These are phyloP conservation scores for Stomatorhinus ivindoensis DNA, from an alignment of 2,113 vertebrate genomes.

Conservation along the genomic window DNA sequence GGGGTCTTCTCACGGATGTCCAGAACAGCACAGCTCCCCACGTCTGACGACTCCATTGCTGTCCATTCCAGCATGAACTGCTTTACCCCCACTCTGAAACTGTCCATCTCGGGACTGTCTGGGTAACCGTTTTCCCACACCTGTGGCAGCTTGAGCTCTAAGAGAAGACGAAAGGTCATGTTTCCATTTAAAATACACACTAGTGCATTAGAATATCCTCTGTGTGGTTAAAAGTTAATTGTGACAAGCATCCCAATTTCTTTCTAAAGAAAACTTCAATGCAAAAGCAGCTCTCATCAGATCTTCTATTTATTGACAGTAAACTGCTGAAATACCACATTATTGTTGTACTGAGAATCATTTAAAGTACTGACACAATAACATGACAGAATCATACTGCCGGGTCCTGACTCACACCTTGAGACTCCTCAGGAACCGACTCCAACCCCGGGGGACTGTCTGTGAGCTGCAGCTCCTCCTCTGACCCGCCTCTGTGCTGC, in stretches of 20 bases:
- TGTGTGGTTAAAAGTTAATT: not conserved
- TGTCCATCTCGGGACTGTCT: constrained; percentile 70
- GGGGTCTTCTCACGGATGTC: constrained; percentile 68
- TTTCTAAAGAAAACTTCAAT: not conserved
- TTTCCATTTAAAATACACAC: not conserved
- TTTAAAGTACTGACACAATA: not conserved
- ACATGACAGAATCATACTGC: not conserved
- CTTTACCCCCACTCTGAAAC: constrained; percentile 50
- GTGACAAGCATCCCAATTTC: not conserved
- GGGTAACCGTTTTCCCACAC: constrained; percentile 63
- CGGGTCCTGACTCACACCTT: constrained; percentile 35
- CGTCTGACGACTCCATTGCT: constrained; percentile 45
- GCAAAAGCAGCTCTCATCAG: not conserved
- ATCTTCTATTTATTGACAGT: not conserved
- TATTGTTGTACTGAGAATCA: not conserved
- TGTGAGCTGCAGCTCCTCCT: constrained; percentile 29
- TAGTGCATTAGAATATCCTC: not conserved
- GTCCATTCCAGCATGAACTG: constrained; percentile 61
- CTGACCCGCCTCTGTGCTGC: constrained; percentile 40
- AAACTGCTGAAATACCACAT: not conserved
- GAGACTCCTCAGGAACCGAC: constrained; percentile 36
- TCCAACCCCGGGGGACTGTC: constrained; percentile 35
- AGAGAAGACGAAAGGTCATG: not conserved
- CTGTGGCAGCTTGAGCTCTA: constrained; percentile 52
- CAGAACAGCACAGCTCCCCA: constrained; percentile 41